phyloP scores from a whole-genome alignment of 2,797 vertebrate species.

The Steatocranus sp. region DNA sequence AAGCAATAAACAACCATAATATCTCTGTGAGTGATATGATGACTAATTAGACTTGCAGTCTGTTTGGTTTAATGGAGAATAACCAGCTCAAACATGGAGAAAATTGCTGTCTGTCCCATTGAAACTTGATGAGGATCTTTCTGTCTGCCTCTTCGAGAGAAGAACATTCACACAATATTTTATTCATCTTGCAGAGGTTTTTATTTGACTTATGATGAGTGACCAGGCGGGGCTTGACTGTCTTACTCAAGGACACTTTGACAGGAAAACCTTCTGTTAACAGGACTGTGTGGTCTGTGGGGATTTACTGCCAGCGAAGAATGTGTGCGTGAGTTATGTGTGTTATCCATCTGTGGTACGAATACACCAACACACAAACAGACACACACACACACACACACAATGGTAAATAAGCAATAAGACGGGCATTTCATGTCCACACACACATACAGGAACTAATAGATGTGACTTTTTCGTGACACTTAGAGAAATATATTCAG shows the following conservation, averaged over 20 bases:
- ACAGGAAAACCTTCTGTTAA: slow-evolving; percentile 61
- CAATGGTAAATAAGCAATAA: slow-evolving; percentile 17
- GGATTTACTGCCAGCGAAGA: slow-evolving; percentile 55
- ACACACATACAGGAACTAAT: slow-evolving; percentile 38
- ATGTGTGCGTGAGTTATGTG: slow-evolving; percentile 43
- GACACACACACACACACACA: not conserved
- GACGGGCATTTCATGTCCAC: slow-evolving; percentile 39
- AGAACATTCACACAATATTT: slow-evolving; percentile 18
- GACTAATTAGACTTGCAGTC: not conserved
- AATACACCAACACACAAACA: not conserved
- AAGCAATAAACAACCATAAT: not conserved
- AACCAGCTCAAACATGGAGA: not conserved
- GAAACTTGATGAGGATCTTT: not conserved
- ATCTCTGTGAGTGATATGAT: not conserved
- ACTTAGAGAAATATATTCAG: slow-evolving; percentile 34
- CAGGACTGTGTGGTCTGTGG: slow-evolving; percentile 49
- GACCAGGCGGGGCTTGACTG: slow-evolving; percentile 39
- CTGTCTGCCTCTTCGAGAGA: not conserved
- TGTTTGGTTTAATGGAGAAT: not conserved
- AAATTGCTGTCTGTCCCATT: not conserved
- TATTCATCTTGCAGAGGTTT: slow-evolving; percentile 25
- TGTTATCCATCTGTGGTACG: slow-evolving; percentile 51
- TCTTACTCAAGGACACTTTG: slow-evolving; percentile 66
- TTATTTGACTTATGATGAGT: slow-evolving; percentile 40
- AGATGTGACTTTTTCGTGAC: slow-evolving; percentile 57